A percentile compares a stretch with the other conserved stretches of the same genome.
phyloP scores from a whole-genome alignment of 1,140 invertebrate species.

The Augochlora pura region DNA sequence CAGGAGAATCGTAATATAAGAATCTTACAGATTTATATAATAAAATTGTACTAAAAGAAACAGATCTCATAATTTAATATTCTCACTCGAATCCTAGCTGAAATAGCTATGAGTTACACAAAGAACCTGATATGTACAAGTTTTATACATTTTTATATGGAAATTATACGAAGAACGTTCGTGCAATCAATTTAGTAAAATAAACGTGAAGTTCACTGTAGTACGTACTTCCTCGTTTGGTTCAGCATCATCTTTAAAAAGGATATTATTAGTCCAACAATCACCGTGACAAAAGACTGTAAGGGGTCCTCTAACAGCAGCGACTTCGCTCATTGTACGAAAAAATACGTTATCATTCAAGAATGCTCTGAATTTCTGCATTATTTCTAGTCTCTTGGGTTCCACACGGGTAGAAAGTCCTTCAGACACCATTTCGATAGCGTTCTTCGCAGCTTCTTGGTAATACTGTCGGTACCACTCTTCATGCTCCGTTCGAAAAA shows the following conservation, averaged over 20 bases:
- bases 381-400: slow-evolving; percentile 80
- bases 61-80: neutral
- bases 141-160: slow-evolving; percentile 2
- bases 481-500: slow-evolving; percentile 84
- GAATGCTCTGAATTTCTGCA: slow-evolving; percentile 83
- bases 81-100: slow-evolving; percentile 6
- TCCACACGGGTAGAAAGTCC: slow-evolving; percentile 78
- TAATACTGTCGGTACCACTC: slow-evolving; percentile 87
- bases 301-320: slow-evolving; percentile 82
- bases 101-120: neutral
- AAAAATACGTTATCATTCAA: slow-evolving; percentile 85
- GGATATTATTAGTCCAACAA: slow-evolving; percentile 88
- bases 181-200: neutral
- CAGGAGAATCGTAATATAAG: slow-evolving; percentile 33
- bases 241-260: slow-evolving; percentile 81
- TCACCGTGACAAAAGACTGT: slow-evolving; percentile 88
- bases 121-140: neutral
- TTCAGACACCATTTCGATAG: slow-evolving; percentile 84
- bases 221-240: slow-evolving; percentile 80
- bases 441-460: slow-evolving; percentile 83
- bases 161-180: slow-evolving; percentile 6
- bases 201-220: neutral
- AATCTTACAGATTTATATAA: slow-evolving; percentile 63
- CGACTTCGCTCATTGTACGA: slow-evolving; percentile 84
- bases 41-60: slow-evolving; percentile 54